phyloP scores from a whole-genome alignment of 2,888 invertebrate genomes.

The Drosophila melanosoma region DNA sequence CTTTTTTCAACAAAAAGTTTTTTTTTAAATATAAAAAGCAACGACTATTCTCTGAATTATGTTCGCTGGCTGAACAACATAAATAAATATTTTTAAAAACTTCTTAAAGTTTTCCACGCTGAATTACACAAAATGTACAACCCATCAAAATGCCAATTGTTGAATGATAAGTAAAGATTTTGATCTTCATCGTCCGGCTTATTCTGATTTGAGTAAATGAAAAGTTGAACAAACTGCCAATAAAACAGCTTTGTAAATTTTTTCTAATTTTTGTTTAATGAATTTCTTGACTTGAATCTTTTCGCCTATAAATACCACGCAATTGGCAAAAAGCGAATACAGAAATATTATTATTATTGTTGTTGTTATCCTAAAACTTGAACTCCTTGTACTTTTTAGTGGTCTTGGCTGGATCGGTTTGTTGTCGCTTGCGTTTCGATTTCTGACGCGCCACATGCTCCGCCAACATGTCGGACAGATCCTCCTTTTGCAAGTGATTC shows the following conservation, averaged over 20 bases:
- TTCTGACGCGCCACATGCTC: conserved; percentile 99
- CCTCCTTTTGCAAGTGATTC: conserved; percentile 94
- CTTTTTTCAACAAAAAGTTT: conserved; percentile 1
- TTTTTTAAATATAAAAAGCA: conserved; percentile 3
- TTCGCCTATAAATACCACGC: conserved; percentile 6
- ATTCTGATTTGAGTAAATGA: background rate
- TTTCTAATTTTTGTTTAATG: conserved; percentile 44
- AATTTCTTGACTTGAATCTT: conserved; percentile 32
- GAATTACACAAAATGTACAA: background rate
- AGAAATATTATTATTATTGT: conserved; percentile 6
- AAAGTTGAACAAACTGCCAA: background rate
- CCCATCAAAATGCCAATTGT: background rate
- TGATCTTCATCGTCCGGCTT: background rate
- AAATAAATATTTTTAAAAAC: background rate
- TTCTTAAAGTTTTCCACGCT: background rate
- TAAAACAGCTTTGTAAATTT: conserved; percentile 26
- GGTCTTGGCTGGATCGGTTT: conserved; percentile 93
- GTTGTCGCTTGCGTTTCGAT: conserved; percentile 96
- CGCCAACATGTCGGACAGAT: conserved; percentile 99
- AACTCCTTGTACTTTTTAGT: conserved; percentile 99
- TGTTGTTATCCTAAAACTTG: conserved; percentile 90
- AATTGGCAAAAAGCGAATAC: conserved; percentile 15
- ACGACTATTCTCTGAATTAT: background rate
- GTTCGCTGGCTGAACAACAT: conserved; percentile 26
- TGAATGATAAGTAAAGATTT: background rate